These are phyloP conservation scores for Drosophila helvetica DNA, from an alignment of 2,888 invertebrate genomes.

Conservation along the genomic window DNA sequence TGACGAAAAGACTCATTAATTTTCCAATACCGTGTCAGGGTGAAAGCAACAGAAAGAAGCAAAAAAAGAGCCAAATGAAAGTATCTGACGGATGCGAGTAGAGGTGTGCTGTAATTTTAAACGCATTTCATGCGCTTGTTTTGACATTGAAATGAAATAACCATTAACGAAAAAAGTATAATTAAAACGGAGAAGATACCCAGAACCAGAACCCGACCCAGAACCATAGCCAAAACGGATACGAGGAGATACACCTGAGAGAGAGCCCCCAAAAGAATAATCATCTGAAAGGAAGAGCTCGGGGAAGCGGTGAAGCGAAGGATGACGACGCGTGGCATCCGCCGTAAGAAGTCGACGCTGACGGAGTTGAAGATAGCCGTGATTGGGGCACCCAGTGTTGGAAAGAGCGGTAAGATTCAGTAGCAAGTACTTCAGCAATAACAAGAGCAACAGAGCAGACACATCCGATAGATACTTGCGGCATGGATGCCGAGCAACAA, in stretches of 20 bases:
- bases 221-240: constrained; percentile 39
- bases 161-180: constrained; percentile 47
- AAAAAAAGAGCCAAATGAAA: constrained; percentile 23
- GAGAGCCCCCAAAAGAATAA: constrained; percentile 18
- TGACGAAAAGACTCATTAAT: constrained; percentile 44
- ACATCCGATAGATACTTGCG: constrained; percentile 45
- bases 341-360: constrained; percentile 94
- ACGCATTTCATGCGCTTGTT: constrained; percentile 61
- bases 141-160: constrained; percentile 63
- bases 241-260: constrained; percentile 46
- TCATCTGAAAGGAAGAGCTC: constrained; percentile 1
- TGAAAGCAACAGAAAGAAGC: neutral
- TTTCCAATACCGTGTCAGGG: constrained; percentile 20
- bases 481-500: constrained; percentile 66
- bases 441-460: constrained; percentile 18
- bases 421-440: constrained; percentile 13
- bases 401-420: constrained; percentile 91
- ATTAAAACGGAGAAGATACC: constrained; percentile 57
- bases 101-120: constrained; percentile 63
- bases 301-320: constrained; percentile 14
- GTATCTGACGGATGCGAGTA: constrained; percentile 30
- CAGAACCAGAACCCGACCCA: constrained; percentile 39
- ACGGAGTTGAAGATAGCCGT: constrained; percentile 96
- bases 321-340: constrained; percentile 92
- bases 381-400: constrained; percentile 94